phyloP scores from a whole-genome alignment of 1,140 invertebrate species.

The Zaprionus ornatus region DNA sequence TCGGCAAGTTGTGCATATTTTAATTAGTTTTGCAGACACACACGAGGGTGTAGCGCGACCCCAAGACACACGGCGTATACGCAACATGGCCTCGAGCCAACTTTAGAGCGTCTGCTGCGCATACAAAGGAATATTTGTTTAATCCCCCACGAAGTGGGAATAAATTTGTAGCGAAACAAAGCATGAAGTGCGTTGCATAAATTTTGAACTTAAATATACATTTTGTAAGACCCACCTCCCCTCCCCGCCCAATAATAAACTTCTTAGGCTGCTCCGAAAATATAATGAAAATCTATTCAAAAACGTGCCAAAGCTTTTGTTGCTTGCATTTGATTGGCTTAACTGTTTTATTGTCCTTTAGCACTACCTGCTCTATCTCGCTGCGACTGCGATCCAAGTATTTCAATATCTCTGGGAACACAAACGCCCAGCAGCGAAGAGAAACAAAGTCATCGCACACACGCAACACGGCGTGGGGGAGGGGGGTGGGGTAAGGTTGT shows the following conservation, averaged over 20 bases:
- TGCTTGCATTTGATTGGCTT: conserved; percentile 13
- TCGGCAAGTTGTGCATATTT: conserved; percentile 79
- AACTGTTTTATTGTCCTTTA: conserved; percentile 49
- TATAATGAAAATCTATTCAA: conserved; percentile 8
- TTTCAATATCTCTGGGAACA: conserved; percentile 41
- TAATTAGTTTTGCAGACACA: conserved; percentile 70
- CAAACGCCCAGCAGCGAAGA: conserved; percentile 37
- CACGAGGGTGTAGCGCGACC: conserved; percentile 24
- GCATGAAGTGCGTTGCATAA: neutral
- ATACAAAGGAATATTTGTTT: conserved; percentile 5
- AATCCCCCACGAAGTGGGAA: neutral
- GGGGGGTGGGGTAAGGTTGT: neutral
- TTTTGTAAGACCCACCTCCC: too few relatives aligned
- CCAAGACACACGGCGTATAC: conserved; percentile 53
- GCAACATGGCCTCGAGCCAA: conserved; percentile 36
- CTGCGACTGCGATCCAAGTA: conserved; percentile 16
- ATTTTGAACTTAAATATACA: neutral
- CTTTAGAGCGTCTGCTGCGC: neutral
- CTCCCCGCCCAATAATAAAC: neutral
- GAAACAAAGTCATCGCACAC: conserved; percentile 23
- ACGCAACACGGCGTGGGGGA: neutral
- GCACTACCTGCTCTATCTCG: conserved; percentile 12
- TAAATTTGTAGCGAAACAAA: neutral
- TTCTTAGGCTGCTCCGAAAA: neutral
- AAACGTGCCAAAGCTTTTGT: conserved; percentile 17